Base-by-base conservation (phyloP, 2,113 vertebrate species). In the Equus quagga region DNA sequence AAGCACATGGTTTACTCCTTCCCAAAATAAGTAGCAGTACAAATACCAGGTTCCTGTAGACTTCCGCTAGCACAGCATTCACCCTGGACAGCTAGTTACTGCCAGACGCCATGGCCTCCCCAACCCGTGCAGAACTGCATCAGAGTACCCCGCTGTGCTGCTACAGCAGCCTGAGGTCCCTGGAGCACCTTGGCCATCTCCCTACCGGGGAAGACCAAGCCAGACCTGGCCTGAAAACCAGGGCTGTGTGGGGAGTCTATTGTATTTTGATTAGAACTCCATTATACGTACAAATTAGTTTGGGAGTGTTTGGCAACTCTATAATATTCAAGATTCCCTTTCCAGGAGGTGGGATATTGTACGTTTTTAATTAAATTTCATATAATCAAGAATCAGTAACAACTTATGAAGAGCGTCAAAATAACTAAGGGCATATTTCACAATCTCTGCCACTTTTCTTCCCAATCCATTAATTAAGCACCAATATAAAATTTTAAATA, bases 341-440 rank as follows among this genome's bases (percentile, higher is more conserved):
- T 82, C 58, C 19, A 91, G 64, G 31, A 84, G 28, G 31, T 79
- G 24, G 41, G 18, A 36, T 69, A 11, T 89, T 89, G 49, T 18
- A 31, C 18, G 79, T 89, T 51, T 88, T 67, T 73, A 80, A 88
- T 49, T 85, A 54, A 62, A 91, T 95, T 93, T 46, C 13, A 26
- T 91, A 67, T 83, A 44, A n/a, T 65, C 21, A 83, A 83, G 41
- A 97, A 51, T 67, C 56, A 87, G 19, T 86, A 88, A 81, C 69
- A 85, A 51, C 5, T 51, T 87, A 64, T 8, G 62, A 84, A 54
- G 65, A 41, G 80, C 19, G 94, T 92, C 80, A 97, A 7, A 89
- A 84, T 95, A 83, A 88, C 69, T 7, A 31, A 79, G 18, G 78
- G 7, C 94, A 6, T 88, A 58, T 96, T 82, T 93, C 9, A 78